These are phyloP conservation scores for Perdita meconis DNA, from an alignment of 2,888 invertebrate species.

Conservation along the genomic window DNA sequence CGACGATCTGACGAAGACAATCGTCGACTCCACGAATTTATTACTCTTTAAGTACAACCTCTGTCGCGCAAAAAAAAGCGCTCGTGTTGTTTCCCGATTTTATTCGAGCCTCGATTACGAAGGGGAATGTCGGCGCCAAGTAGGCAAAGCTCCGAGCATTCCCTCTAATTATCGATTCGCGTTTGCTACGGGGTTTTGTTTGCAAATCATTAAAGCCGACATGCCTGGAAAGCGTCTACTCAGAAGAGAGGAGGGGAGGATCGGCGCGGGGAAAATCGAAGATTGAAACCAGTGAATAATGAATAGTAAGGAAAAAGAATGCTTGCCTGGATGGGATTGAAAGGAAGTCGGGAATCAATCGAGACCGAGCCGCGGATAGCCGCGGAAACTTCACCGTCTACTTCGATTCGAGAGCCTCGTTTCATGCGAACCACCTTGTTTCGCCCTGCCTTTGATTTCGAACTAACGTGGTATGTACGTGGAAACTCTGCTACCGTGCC, in stretches of 20 bases:
- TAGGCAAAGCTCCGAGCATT: conserved; percentile 56
- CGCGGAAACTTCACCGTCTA: conserved; percentile 67
- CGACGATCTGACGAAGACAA: conserved; percentile 53
- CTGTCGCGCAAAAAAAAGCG: not conserved
- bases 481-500: conserved; percentile 32
- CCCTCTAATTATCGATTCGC: conserved; percentile 71
- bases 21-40: conserved; percentile 43
- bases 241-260: too few species aligned
- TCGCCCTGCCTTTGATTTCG: conserved; percentile 32
- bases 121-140: conserved; percentile 34
- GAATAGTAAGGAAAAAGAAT: conserved; percentile 52
- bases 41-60: conserved; percentile 24
- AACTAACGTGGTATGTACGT: conserved; percentile 43
- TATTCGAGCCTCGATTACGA: conserved; percentile 23
- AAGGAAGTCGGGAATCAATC: conserved; percentile 72
- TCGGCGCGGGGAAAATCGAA: conserved; percentile 30
- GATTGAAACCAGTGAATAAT: conserved; percentile 62
- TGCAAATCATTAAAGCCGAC: conserved; percentile 73
- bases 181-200: conserved; percentile 66
- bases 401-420: conserved; percentile 55
- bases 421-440: conserved; percentile 46
- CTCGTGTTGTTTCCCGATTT: conserved; percentile 35
- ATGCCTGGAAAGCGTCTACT: conserved; percentile 37
- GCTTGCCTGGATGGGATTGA: conserved; percentile 28
- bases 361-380: conserved; percentile 61